phyloP scores from a whole-genome alignment of 2,113 vertebrate genomes.

The Anser cygnoides region DNA sequence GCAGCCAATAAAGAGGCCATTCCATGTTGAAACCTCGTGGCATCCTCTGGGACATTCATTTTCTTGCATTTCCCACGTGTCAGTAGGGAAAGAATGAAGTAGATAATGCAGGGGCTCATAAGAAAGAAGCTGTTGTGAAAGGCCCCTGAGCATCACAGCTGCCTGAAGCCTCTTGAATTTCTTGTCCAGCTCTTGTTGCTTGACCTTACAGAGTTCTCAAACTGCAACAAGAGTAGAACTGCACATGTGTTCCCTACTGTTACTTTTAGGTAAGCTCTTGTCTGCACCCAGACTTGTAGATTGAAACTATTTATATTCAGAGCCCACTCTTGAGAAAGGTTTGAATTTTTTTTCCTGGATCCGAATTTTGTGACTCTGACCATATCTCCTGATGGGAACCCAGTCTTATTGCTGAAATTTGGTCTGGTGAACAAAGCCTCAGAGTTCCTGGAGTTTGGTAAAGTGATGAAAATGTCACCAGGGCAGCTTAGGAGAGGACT shows the following conservation, averaged over 20 bases:
- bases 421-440: background rate
- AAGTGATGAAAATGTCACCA: background rate
- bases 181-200: background rate
- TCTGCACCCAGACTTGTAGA: background rate
- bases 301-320: background rate
- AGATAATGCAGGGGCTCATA: background rate
- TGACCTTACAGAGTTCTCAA: background rate
- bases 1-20: conserved; percentile 55
- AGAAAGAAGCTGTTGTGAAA: background rate
- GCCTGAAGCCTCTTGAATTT: background rate
- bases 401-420: background rate
- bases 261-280: background rate
- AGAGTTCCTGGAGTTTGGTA: background rate
- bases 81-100: background rate
- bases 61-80: background rate
- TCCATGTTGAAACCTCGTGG: background rate
- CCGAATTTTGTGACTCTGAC: background rate
- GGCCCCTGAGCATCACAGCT: background rate
- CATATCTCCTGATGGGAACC: background rate
- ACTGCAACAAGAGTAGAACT: background rate
- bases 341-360: background rate
- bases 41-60: conserved; percentile 13
- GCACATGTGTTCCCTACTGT: background rate
- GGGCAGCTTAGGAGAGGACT: background rate
- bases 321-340: background rate